Base-by-base conservation (phyloP, 92 coral and sea anemone genomes). In the Siderastrea radians region DNA sequence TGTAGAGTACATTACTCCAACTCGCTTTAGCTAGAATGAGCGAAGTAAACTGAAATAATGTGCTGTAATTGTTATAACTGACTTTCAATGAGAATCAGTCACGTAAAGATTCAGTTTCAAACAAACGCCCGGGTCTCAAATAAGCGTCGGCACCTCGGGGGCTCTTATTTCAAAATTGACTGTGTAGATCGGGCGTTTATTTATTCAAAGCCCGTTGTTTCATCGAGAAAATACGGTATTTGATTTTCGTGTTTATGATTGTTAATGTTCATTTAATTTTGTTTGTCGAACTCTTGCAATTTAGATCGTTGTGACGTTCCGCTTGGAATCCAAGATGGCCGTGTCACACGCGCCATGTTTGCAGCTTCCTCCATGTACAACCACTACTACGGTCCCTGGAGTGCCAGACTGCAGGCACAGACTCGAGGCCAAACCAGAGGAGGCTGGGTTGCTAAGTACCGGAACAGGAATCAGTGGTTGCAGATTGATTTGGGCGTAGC, bases 281-380 rank as follows among this genome's bases (percentile, higher is more conserved):
- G 6, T 6, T 78, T 26, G 38, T 26, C 38, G 38, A 12, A 59
- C 74, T 67, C 13, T 48, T 77, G 3, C 16, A 70, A 6, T 44
- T 3, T 52, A 92, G 95, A 92, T 80, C 93, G 93, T 6, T 92
- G 95, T 46, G 89, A 83, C 47, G 79, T 85, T 0, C 87, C 93
- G 0, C 93, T 92, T 67, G 95, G 95, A 26, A 68, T 85, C 74
- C 93, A 90, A 79, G 95, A 92, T 60, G 92, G 91, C 43, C 95
- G 95, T 63, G 87, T 92, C 65, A 74, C 77, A 6, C 84, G 89
- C 47, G 81, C 95, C 1, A 90, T 90, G 73, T 78, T 92, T 52
- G 74, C 87, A 2, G 92, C 95, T 5, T 77, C 88, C 5, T 84
- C 92, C 53, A 83, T 91, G 90, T 87, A 78, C 72, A 87, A 75